These are phyloP conservation scores for Ochlodes sylvanus DNA, from an alignment of 2,888 invertebrate genomes.

Conservation along the genomic window DNA sequence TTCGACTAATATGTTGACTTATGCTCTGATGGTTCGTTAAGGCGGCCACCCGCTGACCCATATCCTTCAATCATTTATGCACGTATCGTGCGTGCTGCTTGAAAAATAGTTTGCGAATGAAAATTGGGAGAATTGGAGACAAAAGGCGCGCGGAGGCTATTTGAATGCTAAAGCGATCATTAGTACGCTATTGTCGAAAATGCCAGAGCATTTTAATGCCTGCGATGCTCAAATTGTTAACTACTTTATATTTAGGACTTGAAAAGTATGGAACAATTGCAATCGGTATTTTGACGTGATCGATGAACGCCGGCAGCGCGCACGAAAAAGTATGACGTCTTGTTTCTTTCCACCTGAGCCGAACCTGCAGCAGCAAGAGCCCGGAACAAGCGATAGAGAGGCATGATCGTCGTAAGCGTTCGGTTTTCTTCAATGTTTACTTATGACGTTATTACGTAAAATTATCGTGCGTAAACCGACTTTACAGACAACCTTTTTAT, in stretches of 20 bases:
- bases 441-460: too few species aligned
- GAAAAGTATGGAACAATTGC: not conserved
- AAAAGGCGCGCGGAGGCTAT: slow-evolving; percentile 78
- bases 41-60: slow-evolving; percentile 71
- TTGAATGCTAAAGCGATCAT: slow-evolving; percentile 82
- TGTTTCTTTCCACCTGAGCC: too few species aligned
- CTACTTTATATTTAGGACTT: not conserved
- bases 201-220: slow-evolving; percentile 57
- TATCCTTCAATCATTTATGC: slow-evolving; percentile 71
- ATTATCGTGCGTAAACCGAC: too few species aligned
- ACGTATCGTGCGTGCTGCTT: slow-evolving; percentile 71
- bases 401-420: too few species aligned
- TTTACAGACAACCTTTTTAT: too few species aligned
- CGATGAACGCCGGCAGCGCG: too few species aligned
- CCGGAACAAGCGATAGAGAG: too few species aligned
- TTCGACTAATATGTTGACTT: slow-evolving; percentile 35
- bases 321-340: too few species aligned
- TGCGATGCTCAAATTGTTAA: slow-evolving; percentile 61
- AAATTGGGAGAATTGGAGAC: slow-evolving; percentile 77
- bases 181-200: slow-evolving; percentile 76
- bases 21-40: slow-evolving; percentile 47
- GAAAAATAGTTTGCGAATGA: slow-evolving; percentile 76
- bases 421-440: too few species aligned
- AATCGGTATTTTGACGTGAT: too few species aligned
- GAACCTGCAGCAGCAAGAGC: too few species aligned